Conservation (phyloP, 2,888 invertebrate genomes). For the Rhagium mordax region DNA sequence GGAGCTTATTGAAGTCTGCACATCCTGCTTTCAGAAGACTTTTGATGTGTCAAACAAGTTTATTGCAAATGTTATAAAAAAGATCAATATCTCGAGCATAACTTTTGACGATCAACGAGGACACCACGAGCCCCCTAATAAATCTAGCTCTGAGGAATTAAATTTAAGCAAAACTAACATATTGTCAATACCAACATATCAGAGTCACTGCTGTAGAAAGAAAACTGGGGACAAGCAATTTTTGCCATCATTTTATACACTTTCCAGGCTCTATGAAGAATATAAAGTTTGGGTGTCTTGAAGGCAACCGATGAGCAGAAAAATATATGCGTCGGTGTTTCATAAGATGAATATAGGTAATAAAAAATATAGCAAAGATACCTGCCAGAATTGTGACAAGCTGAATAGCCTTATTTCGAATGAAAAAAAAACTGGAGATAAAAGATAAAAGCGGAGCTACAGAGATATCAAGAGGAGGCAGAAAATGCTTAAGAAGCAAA, state of each 20-base stretch:
- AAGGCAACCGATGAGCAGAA: background rate
- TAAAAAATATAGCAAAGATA: slow-evolving; percentile 12
- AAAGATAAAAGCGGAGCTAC: background rate
- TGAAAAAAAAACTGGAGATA: background rate
- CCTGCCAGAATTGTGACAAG: slow-evolving; percentile 12
- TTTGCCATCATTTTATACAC: background rate
- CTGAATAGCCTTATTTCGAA: background rate
- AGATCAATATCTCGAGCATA: background rate
- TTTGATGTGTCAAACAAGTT: no score
- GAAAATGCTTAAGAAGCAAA: background rate
- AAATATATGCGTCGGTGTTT: background rate
- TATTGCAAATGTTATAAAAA: background rate
- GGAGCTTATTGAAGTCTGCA: background rate
- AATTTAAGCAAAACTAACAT: background rate
- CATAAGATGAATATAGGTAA: background rate
- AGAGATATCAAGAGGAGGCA: background rate
- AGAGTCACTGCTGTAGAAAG: background rate
- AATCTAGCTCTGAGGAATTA: background rate
- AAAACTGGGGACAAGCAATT: background rate
- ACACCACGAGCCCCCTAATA: background rate
- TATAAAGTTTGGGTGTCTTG: background rate
- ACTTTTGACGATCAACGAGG: background rate
- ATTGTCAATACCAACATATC: background rate
- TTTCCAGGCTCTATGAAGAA: background rate
- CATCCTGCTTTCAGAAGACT: no score